Evolutionary conservation across 2,888 invertebrate genomes (phyloP), one percentile per base, ranked within the genome.

Genomic region (Drosophila monieri): DNA sequence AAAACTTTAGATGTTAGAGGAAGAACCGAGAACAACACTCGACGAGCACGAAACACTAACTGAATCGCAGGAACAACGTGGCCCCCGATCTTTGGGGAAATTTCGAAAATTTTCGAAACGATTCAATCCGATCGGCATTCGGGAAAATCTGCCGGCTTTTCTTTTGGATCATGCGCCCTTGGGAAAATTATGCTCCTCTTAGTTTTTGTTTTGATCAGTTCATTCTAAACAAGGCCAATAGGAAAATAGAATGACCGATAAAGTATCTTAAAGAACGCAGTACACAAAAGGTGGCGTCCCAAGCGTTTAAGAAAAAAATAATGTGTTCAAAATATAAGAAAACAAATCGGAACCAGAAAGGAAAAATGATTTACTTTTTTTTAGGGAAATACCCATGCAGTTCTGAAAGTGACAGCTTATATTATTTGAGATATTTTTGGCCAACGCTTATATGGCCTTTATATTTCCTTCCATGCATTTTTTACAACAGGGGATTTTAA

Each of bases 41-140:
- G 91, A 91, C 91, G 90, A 91, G 90, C 89, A 91, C 91, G 90
- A 91, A 91, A 90, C 91, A 91, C 91, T 89, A 90, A 91, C 91
- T 91, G 90, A 91, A 80, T 51, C 43, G 44, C 71, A 79, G 80
- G 67, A 76, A 72, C 47, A 61, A 53, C 23, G 51, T 35, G 15
- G 25, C 35, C 49, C 9, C 48, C 56, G 73, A 72, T 73, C 59
- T 66, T 72, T 27, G 43, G 59, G 71, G 41, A 55, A 41, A 43
- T 27, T 68, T 59, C 62, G 52, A 53, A 68, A 68, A 25, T 59
- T 71, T 61, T 61, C 60, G 60, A 59, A 44, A n/a, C 23, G 8
- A 8, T 23, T 25, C 41, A 10, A 37, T 48, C 62, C 70, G 72
- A 70, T 23, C 37, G 43, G 54, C 62, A 48, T 32, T 59, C 55